phyloP scores from a whole-genome alignment of 2,113 vertebrate species.

The Oxyura jamaicensis region DNA sequence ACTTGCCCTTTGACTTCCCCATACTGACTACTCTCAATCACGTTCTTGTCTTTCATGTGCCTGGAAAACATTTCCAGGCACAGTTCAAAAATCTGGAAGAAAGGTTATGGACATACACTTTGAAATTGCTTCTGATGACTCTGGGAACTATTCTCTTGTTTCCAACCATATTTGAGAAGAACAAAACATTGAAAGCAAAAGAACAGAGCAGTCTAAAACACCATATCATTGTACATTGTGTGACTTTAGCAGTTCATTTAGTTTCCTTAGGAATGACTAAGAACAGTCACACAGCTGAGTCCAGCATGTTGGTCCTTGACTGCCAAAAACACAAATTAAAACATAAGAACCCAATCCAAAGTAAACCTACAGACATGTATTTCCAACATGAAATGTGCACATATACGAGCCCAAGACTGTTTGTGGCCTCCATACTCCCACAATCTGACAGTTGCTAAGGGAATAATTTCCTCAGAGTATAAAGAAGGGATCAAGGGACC shows the following conservation, averaged over 20 bases:
- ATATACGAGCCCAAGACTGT: not conserved
- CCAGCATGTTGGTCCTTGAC: not conserved
- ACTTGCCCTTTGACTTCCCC: not conserved
- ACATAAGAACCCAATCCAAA: slow-evolving; percentile 28
- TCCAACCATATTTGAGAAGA: not conserved
- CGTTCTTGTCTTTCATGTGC: not conserved
- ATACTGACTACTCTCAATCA: not conserved
- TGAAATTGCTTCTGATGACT: not conserved
- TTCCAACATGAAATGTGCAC: not conserved
- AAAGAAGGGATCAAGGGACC: not conserved
- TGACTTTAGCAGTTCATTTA: slow-evolving; percentile 39
- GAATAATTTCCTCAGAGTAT: not conserved
- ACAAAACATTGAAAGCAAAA: not conserved
- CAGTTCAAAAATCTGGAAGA: not conserved
- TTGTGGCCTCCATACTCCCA: not conserved
- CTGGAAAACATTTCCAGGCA: not conserved
- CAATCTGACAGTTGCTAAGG: not conserved
- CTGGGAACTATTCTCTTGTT: not conserved
- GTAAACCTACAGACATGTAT: not conserved
- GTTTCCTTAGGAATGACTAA: not conserved
- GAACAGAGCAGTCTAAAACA: not conserved
- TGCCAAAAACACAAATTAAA: slow-evolving; percentile 45
- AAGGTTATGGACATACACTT: not conserved
- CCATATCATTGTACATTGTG: not conserved
- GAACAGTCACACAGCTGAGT: slow-evolving; percentile 11